Base-by-base conservation (phyloP, 92 coral and sea anemone genomes). In the Chrysogorgia sp. region DNA sequence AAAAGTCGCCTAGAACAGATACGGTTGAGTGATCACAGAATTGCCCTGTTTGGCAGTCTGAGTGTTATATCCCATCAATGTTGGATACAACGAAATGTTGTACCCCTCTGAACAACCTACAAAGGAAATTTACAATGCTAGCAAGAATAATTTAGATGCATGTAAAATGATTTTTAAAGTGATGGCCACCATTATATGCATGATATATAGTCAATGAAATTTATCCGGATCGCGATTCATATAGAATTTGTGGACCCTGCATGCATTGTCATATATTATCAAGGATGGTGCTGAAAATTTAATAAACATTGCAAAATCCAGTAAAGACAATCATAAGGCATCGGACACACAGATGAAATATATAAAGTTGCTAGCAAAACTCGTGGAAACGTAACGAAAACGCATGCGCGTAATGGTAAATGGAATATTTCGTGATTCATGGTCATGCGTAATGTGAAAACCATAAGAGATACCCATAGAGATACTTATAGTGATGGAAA, bases 221-320 rank as follows among this genome's bases (percentile, higher is more conserved):
- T 48, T 21, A 69, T 69, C 76, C 22, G 76, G 76, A 32, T 69
- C 76, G 4, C 76, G 56, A 35, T 69, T 69, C 33, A 69, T n/a
- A 26, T 60, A 69, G 28, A 37, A 69, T 12, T 30, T 19, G 23
- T 69, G 76, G 21, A 69, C 31, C 9, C 37, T 40, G 58, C 76
- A 69, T 47, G 76, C 76, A 69, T 69, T 69, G 58, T 69, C 58
- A 47, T 69, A 69, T 19, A 41, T 35, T 22, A 69, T 12, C 14
- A 69, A 22, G 14, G 32, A 23, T 19, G 76, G 76, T 10, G 76
- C 76, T 69, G 58, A 40, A 37, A 40, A 50, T 19, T 37, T n/a
- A 41, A 26, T 14, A 50, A 1, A 29, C 12, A 58, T 58, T 10
- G 19, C 33, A 5, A 58, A n/a, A 58, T 12, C 64, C 12, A 32